Conservation (phyloP, 2,113 vertebrate genomes). For the Turnix velox region DNA sequence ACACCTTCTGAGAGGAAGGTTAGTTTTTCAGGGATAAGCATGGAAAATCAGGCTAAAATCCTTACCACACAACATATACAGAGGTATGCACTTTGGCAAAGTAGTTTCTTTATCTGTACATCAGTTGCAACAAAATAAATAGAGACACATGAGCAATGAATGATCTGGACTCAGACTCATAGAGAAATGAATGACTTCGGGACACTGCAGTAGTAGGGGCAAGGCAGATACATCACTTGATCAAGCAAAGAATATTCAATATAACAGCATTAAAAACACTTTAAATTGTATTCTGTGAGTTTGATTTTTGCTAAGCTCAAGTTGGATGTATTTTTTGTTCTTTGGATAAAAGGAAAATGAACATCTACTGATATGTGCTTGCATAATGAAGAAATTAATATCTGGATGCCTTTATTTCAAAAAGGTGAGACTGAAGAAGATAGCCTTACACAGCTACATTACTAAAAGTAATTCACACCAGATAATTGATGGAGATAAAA, state of each 20-base stretch:
- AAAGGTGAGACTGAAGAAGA: not conserved
- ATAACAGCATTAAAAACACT: not conserved
- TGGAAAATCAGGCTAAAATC: not conserved
- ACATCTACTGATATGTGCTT: not conserved
- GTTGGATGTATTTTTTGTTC: not conserved
- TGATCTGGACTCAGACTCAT: not conserved
- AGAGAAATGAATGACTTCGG: not conserved
- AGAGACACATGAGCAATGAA: not conserved
- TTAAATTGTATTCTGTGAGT: not conserved
- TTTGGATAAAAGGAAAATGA: not conserved
- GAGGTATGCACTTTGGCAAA: rapidly evolving
- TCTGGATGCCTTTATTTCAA: not conserved
- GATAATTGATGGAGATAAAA: not conserved
- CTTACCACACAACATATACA: not conserved
- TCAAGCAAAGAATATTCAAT: not conserved
- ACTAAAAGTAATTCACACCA: not conserved
- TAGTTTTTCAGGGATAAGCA: not conserved
- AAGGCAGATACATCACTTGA: not conserved
- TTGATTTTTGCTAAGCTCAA: not conserved
- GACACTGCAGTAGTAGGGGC: rapidly evolving
- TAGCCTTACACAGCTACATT: not conserved
- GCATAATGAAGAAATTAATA: not conserved
- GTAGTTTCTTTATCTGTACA: not conserved
- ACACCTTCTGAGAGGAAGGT: not conserved
- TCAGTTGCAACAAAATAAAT: not conserved